Evolutionary conservation across 2,113 vertebrate species (phyloP), one percentile per base, ranked within the genome.

Genomic region (Penelope pileata): DNA sequence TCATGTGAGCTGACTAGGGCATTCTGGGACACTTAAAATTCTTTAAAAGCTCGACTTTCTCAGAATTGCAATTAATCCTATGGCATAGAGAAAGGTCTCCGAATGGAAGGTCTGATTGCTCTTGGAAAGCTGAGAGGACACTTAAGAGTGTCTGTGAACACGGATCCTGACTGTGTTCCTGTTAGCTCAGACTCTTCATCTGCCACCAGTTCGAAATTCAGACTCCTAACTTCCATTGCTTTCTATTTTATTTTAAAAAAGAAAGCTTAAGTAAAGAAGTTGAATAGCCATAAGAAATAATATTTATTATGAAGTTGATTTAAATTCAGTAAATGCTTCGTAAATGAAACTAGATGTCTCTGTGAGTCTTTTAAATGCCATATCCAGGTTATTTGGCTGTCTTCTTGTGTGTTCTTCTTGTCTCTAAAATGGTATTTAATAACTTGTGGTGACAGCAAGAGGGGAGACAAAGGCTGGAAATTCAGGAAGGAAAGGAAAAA

Each of bases 171-270:
- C 3, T 4, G 6, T 82, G 8, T 59, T 70, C 29, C 34, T 22
- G 22, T 84, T 93, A 43, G 30, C 66, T 43, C 50, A 74, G 22
- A 42, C 34, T 86, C 83, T 22, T 73, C 34, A 16, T 86, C 43
- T 64, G 22, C 10, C 9, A 11, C 7, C 50, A 62, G 1, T 58
- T 38, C 66, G 45, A 66, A 92, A 22, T 8, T 58, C 30, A 63
- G 76, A 24, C 40, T 63, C 30, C 32, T 48, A 36, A 50, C n/a
- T 95, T 84, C 45, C 42, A 6, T 43, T 91, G 63, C 7, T 74
- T 84, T 81, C 30, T 67, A 10, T 62, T 83, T 83, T 86, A 50
- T 83, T 93, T 75, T 62, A n/a, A 81, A 91, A 92, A 54, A 34
- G 27, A 83, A 74, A 64, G 56, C 54, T 75, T 36, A 58, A 54